Conservation (phyloP, 2,797 vertebrate genomes). For the Novumbra hubbsi region DNA sequence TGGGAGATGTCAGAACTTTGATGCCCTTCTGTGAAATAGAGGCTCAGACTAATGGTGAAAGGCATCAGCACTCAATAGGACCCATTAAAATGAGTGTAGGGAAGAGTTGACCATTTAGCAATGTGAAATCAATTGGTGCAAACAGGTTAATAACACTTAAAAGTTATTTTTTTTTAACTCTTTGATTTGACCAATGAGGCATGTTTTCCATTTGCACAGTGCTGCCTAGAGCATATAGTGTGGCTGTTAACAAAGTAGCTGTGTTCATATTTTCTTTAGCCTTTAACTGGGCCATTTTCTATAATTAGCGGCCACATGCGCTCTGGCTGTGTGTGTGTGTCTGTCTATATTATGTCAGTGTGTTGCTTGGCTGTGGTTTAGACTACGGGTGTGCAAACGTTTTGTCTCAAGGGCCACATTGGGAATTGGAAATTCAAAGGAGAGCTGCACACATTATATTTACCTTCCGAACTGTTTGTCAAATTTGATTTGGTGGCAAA, state of each 20-base stretch:
- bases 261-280: slow-evolving; percentile 37
- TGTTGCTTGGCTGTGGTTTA: neutral
- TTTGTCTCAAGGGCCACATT: too few species aligned
- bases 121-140: slow-evolving; percentile 39
- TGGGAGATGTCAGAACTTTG: slow-evolving; percentile 45
- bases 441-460: too few species aligned
- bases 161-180: slow-evolving; percentile 30
- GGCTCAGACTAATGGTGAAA: slow-evolving; percentile 44
- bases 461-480: too few species aligned
- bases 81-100: neutral
- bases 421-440: too few species aligned
- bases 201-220: slow-evolving; percentile 37
- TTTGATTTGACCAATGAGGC: slow-evolving; percentile 25
- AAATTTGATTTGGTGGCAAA: too few species aligned
- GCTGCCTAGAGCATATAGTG: slow-evolving; percentile 30
- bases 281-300: slow-evolving; percentile 41
- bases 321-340: neutral
- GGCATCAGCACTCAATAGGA: neutral
- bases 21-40: slow-evolving; percentile 40
- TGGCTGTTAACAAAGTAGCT: slow-evolving; percentile 5
- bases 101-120: slow-evolving; percentile 19
- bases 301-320: slow-evolving; percentile 15
- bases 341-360: neutral
- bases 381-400: neutral
- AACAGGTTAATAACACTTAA: slow-evolving; percentile 26